A percentile compares a stretch with the other conserved stretches of the same genome.
Evolutionary conservation across 1,140 invertebrate genomes (phyloP).

Genomic region (Forficula auricularia): DNA sequence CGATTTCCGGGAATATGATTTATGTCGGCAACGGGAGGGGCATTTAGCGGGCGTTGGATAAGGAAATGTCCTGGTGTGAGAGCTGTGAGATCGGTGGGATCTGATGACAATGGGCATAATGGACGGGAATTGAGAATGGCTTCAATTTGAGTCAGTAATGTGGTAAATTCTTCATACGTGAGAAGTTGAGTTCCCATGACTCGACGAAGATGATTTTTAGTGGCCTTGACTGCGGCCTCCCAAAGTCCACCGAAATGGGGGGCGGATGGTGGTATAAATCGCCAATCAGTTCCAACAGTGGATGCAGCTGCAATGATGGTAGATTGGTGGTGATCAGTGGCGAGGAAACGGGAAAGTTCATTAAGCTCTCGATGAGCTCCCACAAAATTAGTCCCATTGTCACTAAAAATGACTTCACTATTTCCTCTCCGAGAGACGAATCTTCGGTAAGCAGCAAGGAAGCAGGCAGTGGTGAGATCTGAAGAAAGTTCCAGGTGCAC

Average conservation of each 20-base stretch:
- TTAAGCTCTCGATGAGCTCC: background rate
- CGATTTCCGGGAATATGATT: too few relatives aligned
- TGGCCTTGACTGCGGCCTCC: constrained; percentile 21
- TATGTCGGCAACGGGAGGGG: too few relatives aligned
- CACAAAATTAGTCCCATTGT: constrained; percentile 16
- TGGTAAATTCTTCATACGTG: constrained; percentile 19
- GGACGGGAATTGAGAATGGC: constrained; percentile 17
- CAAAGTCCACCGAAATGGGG: constrained; percentile 23
- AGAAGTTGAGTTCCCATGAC: constrained; percentile 14
- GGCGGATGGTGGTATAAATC: constrained; percentile 15
- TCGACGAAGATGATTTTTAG: constrained; percentile 19
- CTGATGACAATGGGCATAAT: constrained; percentile 9
- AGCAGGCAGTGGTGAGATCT: constrained; percentile 2
- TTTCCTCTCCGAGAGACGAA: constrained; percentile 12
- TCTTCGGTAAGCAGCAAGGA: constrained; percentile 9
- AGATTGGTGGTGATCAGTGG: too few relatives aligned
- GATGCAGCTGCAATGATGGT: too few relatives aligned
- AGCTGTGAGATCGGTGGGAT: constrained; percentile 10
- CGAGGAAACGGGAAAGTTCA: too few relatives aligned
- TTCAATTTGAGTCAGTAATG: constrained; percentile 13
- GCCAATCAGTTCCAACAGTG: constrained; percentile 8
- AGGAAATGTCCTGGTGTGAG: constrained; percentile 18
- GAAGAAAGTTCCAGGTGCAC: constrained; percentile 3
- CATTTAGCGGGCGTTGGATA: constrained; percentile 8
- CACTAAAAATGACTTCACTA: constrained; percentile 12